These are phyloP conservation scores for Cataglyphis livida DNA, from an alignment of 2,888 invertebrate genomes.

Conservation along the genomic window DNA sequence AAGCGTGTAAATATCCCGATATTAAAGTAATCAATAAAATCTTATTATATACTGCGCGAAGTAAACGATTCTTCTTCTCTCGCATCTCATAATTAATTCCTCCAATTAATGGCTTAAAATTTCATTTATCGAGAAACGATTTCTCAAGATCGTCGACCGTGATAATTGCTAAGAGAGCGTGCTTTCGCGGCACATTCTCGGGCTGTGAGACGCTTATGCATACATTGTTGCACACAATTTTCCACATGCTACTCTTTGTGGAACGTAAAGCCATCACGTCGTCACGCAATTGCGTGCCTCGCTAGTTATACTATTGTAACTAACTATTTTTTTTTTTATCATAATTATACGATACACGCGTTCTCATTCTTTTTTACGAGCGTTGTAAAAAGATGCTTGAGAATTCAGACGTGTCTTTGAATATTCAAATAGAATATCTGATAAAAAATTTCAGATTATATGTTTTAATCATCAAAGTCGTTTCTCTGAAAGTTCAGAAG, in stretches of 20 bases:
- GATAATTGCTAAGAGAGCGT: not conserved
- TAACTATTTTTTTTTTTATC: conserved; percentile 32
- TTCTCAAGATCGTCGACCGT: not conserved
- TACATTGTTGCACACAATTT: not conserved
- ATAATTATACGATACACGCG: not conserved
- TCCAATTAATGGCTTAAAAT: not conserved
- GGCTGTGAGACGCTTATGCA: not conserved
- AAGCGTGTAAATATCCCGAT: not conserved
- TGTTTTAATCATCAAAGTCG: too few species aligned
- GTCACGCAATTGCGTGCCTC: not conserved
- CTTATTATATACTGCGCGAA: not conserved
- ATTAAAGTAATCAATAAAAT: not conserved
- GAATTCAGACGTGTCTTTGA: too few species aligned
- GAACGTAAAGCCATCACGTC: not conserved
- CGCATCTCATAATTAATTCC: not conserved
- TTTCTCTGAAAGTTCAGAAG: too few species aligned
- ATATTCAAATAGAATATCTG: too few species aligned
- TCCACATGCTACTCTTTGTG: not conserved
- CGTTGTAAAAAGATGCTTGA: too few species aligned
- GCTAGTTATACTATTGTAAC: not conserved
- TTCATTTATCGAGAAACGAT: not conserved
- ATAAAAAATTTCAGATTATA: too few species aligned
- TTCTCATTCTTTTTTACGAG: conserved; percentile 1
- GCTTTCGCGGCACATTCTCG: not conserved
- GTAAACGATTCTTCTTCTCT: not conserved